Percentiles rank a stretch among this genome's conserved stretches.
Evolutionary conservation across 2,888 invertebrate species (phyloP).

Genomic region (Hermaeophaga mercurialis): DNA sequence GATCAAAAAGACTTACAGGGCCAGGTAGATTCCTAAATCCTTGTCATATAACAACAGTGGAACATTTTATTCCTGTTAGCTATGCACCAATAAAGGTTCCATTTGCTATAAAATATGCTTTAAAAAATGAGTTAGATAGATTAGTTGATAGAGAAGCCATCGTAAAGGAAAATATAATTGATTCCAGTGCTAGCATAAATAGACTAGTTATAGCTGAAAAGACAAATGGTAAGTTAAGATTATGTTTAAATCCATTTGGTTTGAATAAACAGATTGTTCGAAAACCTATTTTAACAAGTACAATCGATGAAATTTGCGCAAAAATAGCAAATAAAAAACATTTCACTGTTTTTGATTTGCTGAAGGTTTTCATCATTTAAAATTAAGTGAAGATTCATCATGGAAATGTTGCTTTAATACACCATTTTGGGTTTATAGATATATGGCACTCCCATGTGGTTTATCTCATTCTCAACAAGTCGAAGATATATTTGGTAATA

Average conservation of each 20-base stretch:
- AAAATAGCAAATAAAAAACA: too few species aligned
- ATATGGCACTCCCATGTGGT: not conserved
- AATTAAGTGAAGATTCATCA: not conserved
- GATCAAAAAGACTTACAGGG: too few species aligned
- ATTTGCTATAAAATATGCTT: slow-evolving; percentile 7
- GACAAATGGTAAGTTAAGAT: slow-evolving; percentile 25
- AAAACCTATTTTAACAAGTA: too few species aligned
- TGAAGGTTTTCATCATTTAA: not conserved
- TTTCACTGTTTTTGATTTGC: not conserved
- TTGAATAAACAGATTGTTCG: slow-evolving; percentile 23
- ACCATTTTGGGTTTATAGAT: not conserved
- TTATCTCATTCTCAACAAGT: not conserved
- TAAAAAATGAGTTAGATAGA: slow-evolving; percentile 1
- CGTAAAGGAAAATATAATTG: not conserved
- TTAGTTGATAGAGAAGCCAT: not conserved
- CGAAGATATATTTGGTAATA: too few species aligned
- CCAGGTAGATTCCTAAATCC: too few species aligned
- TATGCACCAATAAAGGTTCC: too few species aligned
- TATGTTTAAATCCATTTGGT: slow-evolving; percentile 24
- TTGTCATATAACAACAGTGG: too few species aligned
- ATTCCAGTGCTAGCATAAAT: not conserved
- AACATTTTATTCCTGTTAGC: too few species aligned
- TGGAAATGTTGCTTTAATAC: not conserved
- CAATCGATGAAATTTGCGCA: not conserved
- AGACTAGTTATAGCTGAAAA: not conserved